Base-by-base conservation (phyloP, 2,888 invertebrate species). In the Seira ritae region DNA sequence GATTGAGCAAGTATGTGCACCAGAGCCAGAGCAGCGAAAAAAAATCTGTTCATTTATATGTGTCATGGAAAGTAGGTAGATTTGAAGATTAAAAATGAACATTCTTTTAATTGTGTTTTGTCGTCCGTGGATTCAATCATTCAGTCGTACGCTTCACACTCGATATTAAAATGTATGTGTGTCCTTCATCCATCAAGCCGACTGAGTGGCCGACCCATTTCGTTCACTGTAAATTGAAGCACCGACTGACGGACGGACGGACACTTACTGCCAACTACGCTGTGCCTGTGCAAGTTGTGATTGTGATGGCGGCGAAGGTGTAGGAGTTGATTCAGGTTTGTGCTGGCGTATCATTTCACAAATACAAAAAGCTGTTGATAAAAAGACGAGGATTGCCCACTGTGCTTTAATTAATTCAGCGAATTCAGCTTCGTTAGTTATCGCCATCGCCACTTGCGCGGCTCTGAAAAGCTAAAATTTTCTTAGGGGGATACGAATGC, bases 161-260 rank as follows among this genome's bases (percentile, higher is more conserved):
- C 31, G 31, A n/a, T n/a, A n/a, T n/a, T n/a, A n/a, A n/a, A n/a
- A n/a, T 31, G 3, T 8, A 31, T 1, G 17, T 46, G 50, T 70
- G 70, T 70, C 70, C 70, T 70, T 70, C 70, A 46, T 70, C 20
- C 20, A 70, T 46, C 70, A 70, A 70, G 8, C 2, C 8, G 31
- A 31, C 2, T 31, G 31, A 31, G 8, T 31, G 31, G 2, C 42
- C 70, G 70, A 70, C 70, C 70, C 70, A 70, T 46, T 70, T 70
- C 3, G 15, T 46, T 70, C 17, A 68, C 24, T 68, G 24, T 10
- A 68, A 68, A 31, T 68, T 68, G 68, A 68, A 31, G 31, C 31
- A 31, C 31, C 31, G 3, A 31, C 31, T 31, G 3, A 17, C 55
- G 6, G 3, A 17, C 55, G 6, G 6, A 55, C 12, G 55, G 55